A percentile compares a stretch with the other conserved stretches of the same genome.
Evolutionary conservation across 2,113 vertebrate genomes (phyloP).

Genomic region (Electrona antarctica): DNA sequence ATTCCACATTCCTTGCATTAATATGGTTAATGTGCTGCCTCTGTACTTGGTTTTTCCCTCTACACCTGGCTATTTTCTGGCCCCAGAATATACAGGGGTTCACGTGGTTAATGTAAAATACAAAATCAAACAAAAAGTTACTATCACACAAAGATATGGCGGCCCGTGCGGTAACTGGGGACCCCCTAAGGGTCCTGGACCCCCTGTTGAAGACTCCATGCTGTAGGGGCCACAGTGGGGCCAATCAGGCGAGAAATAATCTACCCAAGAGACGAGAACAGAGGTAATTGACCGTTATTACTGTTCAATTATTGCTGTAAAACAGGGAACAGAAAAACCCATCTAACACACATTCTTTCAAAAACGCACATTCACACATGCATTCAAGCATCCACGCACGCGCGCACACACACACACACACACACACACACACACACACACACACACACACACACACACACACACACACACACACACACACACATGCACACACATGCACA

Average conservation of each 20-base stretch:
- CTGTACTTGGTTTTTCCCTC: too few relatives aligned
- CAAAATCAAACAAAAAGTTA: too few relatives aligned
- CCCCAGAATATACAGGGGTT: too few relatives aligned
- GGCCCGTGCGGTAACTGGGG: too few relatives aligned
- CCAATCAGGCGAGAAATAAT: not conserved
- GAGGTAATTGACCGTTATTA: constrained; percentile 9
- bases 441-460: not conserved
- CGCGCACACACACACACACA: not conserved
- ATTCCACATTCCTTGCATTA: too few relatives aligned
- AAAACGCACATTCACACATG: not conserved
- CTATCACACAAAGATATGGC: too few relatives aligned
- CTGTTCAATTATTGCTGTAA: constrained; percentile 8
- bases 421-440: constrained; percentile 5
- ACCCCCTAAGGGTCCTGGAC: too few relatives aligned
- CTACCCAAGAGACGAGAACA: constrained; percentile 14
- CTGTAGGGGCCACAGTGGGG: not conserved
- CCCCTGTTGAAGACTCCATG: too few relatives aligned
- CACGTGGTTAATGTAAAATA: too few relatives aligned
- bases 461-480: constrained; percentile 2
- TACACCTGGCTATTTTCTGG: too few relatives aligned
- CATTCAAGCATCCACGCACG: not conserved
- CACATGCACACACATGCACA: not conserved
- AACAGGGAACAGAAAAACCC: not conserved
- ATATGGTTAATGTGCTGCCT: too few relatives aligned
- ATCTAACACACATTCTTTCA: not conserved